These are phyloP conservation scores for Chaetoderma sp. DNA, from an alignment of 2,888 invertebrate genomes.

Conservation along the genomic window DNA sequence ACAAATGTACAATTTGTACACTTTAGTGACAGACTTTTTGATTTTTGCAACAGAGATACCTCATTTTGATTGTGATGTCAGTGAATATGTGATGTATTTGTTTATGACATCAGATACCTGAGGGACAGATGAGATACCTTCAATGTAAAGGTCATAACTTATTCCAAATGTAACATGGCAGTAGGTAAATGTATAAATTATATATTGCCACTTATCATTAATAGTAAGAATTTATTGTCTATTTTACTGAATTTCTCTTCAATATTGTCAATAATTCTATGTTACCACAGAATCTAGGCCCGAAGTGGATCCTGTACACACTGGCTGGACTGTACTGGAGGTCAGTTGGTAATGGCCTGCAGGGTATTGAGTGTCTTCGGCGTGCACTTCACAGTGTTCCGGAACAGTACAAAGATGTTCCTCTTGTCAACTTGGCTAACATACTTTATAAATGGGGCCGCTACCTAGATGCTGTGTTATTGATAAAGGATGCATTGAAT, in stretches of 20 bases:
- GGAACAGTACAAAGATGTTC: conserved; percentile 76
- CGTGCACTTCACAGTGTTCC: conserved; percentile 75
- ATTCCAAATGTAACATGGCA: no score
- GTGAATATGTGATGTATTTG: no score
- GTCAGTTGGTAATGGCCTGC: conserved; percentile 77
- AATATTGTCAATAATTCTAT: neutral
- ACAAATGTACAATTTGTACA: no score
- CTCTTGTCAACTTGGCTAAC: conserved; percentile 79
- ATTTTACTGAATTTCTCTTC: neutral
- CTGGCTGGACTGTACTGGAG: conserved; percentile 85
- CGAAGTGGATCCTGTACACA: conserved; percentile 81
- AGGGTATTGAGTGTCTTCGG: conserved; percentile 80
- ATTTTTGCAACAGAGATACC: no score
- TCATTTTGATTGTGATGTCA: no score
- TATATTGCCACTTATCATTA: neutral
- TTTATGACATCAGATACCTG: no score
- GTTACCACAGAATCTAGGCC: conserved; percentile 76
- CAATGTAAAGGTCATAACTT: no score
- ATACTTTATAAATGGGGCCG: conserved; percentile 74
- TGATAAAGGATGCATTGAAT: conserved; percentile 76
- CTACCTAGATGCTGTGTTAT: conserved; percentile 76
- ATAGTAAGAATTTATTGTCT: neutral
- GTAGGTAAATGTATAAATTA: neutral
- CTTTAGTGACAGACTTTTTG: no score
- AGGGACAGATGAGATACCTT: no score